These are phyloP conservation scores for Ceratosolen solmsi DNA, from an alignment of 1,140 invertebrate species.

Conservation along the genomic window DNA sequence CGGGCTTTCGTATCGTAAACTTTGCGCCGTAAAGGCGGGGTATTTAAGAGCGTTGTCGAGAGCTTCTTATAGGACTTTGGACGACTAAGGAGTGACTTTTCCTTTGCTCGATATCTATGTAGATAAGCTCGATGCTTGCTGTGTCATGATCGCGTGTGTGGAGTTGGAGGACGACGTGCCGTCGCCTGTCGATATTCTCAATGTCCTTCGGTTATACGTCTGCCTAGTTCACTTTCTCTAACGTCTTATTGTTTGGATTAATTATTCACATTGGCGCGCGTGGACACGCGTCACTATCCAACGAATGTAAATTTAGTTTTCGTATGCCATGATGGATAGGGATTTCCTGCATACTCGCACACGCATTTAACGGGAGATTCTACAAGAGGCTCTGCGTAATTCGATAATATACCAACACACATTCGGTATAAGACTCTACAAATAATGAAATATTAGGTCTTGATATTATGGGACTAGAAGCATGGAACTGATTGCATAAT, in stretches of 20 bases:
- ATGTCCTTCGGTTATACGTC: neutral
- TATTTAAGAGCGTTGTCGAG: slow-evolving; percentile 34
- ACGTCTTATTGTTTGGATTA: neutral
- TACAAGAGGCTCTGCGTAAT: no score
- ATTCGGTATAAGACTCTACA: no score
- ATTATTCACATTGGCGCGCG: neutral
- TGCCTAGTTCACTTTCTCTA: neutral
- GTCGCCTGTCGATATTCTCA: neutral
- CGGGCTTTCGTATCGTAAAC: slow-evolving; percentile 58
- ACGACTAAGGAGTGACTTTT: neutral
- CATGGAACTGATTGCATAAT: no score
- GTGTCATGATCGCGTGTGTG: neutral
- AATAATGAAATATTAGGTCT: no score
- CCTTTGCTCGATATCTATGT: neutral
- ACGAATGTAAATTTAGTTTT: no score
- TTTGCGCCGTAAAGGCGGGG: slow-evolving; percentile 40
- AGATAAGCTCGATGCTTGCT: slow-evolving; percentile 4
- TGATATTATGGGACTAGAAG: no score
- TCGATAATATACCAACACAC: no score
- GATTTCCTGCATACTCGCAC: no score
- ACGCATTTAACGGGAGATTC: no score
- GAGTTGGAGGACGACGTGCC: no score
- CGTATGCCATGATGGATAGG: no score
- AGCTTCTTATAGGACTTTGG: neutral
- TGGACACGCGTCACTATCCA: no score